These are phyloP conservation scores for Isaurus tuberculatus DNA, from an alignment of 92 coral and sea anemone genomes.

Conservation along the genomic window DNA sequence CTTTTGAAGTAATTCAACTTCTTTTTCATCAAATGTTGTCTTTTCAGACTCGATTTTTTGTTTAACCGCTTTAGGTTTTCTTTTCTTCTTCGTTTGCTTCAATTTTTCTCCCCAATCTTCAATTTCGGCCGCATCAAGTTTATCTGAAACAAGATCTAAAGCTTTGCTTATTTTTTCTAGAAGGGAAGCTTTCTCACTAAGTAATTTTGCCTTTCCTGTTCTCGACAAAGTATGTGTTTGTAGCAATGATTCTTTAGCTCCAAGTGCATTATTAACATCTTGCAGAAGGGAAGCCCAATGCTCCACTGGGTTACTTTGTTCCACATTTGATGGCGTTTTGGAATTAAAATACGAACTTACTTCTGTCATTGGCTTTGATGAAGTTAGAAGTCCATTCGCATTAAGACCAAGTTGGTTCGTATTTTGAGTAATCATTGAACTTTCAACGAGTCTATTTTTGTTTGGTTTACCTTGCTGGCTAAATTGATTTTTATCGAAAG, in stretches of 20 bases:
- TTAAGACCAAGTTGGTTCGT: not conserved
- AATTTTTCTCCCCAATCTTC: not conserved
- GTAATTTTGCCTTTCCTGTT: constrained; percentile 34
- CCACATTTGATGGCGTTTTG: not conserved
- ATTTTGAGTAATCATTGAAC: not conserved
- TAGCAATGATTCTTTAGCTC: not conserved
- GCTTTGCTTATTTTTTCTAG: constrained; percentile 84
- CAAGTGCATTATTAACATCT: constrained; percentile 23
- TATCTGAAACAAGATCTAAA: constrained; percentile 67
- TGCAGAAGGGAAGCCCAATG: constrained; percentile 38
- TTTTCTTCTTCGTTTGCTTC: not conserved
- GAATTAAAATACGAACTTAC: not conserved
- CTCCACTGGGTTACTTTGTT: not conserved
- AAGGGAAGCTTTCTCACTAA: constrained; percentile 72
- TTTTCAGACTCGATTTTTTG: not conserved
- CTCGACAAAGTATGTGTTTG: constrained; percentile 1
- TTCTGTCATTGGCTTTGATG: not conserved
- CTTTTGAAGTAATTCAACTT: constrained; percentile 29
- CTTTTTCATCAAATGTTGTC: not conserved
- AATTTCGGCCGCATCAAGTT: constrained; percentile 36
- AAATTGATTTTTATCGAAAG: not conserved
- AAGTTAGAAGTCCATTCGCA: not conserved
- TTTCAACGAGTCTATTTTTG: not conserved
- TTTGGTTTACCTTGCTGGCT: not conserved
- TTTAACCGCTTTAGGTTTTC: not conserved